A percentile compares a stretch with the other conserved stretches of the same genome.
Evolutionary conservation across 2,888 invertebrate genomes (phyloP).

Genomic region (Mesorhabditis spiculigera): DNA sequence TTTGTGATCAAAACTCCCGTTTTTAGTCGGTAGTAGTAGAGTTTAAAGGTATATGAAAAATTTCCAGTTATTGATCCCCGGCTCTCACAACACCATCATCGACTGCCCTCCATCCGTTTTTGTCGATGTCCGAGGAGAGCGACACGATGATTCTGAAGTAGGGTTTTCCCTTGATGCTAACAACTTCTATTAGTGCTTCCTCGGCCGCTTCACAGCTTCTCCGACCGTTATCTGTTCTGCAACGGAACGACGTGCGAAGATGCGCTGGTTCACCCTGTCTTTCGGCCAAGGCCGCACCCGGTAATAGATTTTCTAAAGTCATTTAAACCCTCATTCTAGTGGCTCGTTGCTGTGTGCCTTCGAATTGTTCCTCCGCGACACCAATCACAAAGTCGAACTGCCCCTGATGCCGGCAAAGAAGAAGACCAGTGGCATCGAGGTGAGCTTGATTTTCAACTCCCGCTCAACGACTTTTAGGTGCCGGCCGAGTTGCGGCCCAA

Average conservation of each 20-base stretch:
- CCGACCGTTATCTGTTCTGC: slow-evolving; percentile 36
- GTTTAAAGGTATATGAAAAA: neutral
- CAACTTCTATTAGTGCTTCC: slow-evolving; percentile 15
- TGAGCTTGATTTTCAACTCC: neutral
- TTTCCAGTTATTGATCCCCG: slow-evolving; percentile 34
- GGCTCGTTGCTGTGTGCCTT: slow-evolving; percentile 41
- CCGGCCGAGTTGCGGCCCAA: slow-evolving; percentile 41
- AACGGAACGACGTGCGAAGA: slow-evolving; percentile 28
- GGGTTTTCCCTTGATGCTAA: neutral
- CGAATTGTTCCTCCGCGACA: slow-evolving; percentile 35
- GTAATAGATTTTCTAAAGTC: slow-evolving; percentile 6
- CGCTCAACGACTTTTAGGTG: slow-evolving; percentile 27
- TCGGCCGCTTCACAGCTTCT: slow-evolving; percentile 40
- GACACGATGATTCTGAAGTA: slow-evolving; percentile 35
- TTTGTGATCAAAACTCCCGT: slow-evolving; percentile 7
- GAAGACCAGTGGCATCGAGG: neutral
- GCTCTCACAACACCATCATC: slow-evolving; percentile 33
- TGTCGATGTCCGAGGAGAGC: slow-evolving; percentile 48
- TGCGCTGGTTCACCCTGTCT: slow-evolving; percentile 41
- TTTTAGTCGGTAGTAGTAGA: too few species aligned
- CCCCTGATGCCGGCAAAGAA: slow-evolving; percentile 26
- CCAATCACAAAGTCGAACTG: slow-evolving; percentile 19
- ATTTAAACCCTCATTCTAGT: slow-evolving; percentile 18
- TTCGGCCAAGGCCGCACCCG: slow-evolving; percentile 31
- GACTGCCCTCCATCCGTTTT: slow-evolving; percentile 44